Evolutionary conservation across 2,113 vertebrate genomes (phyloP).

Genomic region (Fulmarus glacialis): DNA sequence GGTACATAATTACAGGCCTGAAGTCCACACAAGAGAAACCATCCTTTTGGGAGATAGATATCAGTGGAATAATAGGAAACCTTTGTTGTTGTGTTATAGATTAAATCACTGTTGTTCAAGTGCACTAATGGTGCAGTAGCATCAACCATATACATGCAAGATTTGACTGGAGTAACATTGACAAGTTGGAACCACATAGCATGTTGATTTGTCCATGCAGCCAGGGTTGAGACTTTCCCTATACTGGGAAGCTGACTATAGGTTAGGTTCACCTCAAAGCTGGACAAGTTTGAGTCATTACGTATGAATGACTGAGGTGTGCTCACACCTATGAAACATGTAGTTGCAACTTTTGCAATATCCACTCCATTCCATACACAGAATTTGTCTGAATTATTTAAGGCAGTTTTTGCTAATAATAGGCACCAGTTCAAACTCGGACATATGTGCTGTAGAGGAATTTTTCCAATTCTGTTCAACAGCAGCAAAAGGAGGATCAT

Average conservation of each 20-base stretch:
- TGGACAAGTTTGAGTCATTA: neutral
- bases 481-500: neutral
- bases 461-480: neutral
- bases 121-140: neutral
- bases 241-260: neutral
- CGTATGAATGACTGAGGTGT: neutral
- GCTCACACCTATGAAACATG: neutral
- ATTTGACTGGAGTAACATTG: neutral
- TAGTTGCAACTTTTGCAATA: neutral
- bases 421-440: neutral
- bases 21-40: neutral
- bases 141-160: neutral
- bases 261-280: neutral
- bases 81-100: neutral
- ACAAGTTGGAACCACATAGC: neutral
- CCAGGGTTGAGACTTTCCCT: neutral
- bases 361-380: neutral
- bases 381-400: neutral
- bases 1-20: neutral
- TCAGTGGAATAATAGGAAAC: neutral
- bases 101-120: neutral
- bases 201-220: neutral
- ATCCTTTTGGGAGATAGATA: neutral
- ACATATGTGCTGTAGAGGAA: neutral
- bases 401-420: neutral